Percentiles rank a stretch among this genome's conserved stretches.
These are phyloP conservation scores for Pterocles gutturalis DNA, from an alignment of 2,113 vertebrate genomes.

Conservation along the genomic window DNA sequence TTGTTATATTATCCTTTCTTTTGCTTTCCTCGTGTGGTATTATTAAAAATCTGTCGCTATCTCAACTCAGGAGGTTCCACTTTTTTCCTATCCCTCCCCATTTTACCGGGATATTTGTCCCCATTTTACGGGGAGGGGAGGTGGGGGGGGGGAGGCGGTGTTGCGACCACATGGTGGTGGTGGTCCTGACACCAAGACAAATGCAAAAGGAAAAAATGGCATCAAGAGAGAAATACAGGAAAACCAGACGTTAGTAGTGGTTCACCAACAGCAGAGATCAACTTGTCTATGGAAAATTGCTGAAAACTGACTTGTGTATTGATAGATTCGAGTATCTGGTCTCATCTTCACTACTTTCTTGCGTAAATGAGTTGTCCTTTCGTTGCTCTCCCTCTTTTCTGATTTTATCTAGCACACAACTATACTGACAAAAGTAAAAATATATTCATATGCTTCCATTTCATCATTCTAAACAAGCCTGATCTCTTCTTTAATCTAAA, in stretches of 20 bases:
- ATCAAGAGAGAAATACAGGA: neutral
- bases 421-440: neutral
- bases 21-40: too few species aligned
- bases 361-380: neutral
- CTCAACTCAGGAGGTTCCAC: too few species aligned
- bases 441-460: neutral
- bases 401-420: neutral
- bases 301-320: neutral
- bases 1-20: too few species aligned
- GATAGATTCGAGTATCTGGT: neutral
- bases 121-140: too few species aligned
- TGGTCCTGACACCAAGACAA: too few species aligned
- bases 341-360: neutral
- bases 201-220: neutral
- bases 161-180: too few species aligned
- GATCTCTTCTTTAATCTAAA: neutral
- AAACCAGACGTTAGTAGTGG: neutral
- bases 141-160: too few species aligned
- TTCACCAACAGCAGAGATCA: neutral
- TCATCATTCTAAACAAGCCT: neutral
- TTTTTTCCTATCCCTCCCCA: too few species aligned
- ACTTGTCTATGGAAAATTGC: neutral
- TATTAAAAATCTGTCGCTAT: too few species aligned
- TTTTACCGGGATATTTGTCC: too few species aligned
- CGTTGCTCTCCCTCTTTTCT: neutral